phyloP scores from a whole-genome alignment of 2,113 vertebrate genomes.

The Peucedramus taeniatus region DNA sequence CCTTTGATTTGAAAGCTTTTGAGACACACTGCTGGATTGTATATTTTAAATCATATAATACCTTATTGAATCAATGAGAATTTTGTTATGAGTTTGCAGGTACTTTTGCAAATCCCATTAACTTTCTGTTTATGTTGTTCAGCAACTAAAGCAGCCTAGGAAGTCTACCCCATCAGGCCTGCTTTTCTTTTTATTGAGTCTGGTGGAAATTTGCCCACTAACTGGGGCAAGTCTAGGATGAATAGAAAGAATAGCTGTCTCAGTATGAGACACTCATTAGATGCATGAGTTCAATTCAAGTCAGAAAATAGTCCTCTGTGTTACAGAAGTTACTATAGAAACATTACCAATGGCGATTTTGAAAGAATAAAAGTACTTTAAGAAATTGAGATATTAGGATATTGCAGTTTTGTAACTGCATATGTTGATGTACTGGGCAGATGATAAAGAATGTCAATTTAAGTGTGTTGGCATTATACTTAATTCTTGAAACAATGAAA shows the following conservation, averaged over 20 bases:
- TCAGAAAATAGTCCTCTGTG: not conserved
- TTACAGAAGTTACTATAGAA: not conserved
- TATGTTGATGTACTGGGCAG: not conserved
- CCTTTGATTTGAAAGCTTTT: not conserved
- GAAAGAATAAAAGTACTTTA: not conserved
- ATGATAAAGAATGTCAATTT: not conserved
- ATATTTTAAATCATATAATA: not conserved
- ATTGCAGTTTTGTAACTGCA: not conserved
- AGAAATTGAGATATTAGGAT: not conserved
- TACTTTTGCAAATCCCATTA: not conserved
- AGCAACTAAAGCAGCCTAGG: not conserved
- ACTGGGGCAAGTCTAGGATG: not conserved
- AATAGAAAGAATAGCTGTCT: not conserved
- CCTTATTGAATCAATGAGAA: not conserved
- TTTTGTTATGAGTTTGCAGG: not conserved
- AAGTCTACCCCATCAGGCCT: not conserved
- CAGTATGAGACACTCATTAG: not conserved
- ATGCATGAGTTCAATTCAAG: not conserved
- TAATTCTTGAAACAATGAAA: not conserved
- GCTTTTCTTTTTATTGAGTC: not conserved
- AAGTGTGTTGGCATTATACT: not conserved
- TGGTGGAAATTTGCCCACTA: slow-evolving; percentile 4
- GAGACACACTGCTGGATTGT: not conserved
- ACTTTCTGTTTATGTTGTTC: not conserved
- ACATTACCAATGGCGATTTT: not conserved